These are phyloP conservation scores for Melanocharis versteri DNA, from an alignment of 2,113 vertebrate species.

Conservation along the genomic window DNA sequence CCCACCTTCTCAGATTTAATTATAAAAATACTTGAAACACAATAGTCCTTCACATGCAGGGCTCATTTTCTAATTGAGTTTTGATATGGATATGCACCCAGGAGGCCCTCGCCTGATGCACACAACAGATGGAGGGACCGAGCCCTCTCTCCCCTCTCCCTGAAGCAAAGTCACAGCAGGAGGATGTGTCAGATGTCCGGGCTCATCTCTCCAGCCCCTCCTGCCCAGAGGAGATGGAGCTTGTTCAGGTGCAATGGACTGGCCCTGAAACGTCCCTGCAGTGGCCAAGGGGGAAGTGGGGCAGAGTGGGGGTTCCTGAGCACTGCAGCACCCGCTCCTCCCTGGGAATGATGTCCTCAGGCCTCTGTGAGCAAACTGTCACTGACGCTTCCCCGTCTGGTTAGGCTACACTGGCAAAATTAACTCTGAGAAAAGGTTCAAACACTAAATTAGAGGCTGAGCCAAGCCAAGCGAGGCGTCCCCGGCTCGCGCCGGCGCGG, in stretches of 20 bases:
- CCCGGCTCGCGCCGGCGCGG: background rate
- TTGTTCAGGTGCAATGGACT: fast-evolving
- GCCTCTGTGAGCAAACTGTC: background rate
- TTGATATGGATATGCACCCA: background rate
- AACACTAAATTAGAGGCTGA: background rate
- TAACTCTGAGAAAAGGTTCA: background rate
- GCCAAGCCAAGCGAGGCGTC: fast-evolving
- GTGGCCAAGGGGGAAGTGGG: background rate
- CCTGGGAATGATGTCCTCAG: fast-evolving
- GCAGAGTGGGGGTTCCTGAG: background rate
- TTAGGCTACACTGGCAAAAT: background rate
- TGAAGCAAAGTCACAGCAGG: background rate
- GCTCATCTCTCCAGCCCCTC: background rate
- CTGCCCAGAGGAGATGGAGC: background rate
- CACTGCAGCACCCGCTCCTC: background rate
- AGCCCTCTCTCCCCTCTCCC: background rate
- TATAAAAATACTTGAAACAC: conserved; percentile 5
- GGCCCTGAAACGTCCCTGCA: fast-evolving
- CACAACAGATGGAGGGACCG: background rate
- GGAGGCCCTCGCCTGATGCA: background rate
- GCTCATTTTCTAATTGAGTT: conserved; percentile 30
- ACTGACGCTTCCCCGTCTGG: background rate
- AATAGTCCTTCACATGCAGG: background rate
- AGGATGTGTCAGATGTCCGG: background rate
- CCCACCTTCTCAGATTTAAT: conserved; percentile 4